phyloP scores from a whole-genome alignment of 2,797 vertebrate species.

The Halcyon smyrnensis region DNA sequence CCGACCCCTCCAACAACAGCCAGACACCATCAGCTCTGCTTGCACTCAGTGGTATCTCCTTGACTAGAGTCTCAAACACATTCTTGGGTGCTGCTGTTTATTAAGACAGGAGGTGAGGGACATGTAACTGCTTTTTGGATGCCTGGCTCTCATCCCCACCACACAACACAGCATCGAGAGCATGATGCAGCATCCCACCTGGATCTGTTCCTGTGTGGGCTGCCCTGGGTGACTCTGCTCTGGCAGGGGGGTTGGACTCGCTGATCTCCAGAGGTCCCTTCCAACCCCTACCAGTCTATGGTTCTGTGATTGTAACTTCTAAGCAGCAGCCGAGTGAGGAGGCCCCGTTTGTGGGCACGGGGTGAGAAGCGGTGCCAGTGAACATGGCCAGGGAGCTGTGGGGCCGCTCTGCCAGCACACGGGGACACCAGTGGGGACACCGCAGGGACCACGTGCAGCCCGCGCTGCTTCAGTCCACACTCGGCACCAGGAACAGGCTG shows the following conservation, averaged over 20 bases:
- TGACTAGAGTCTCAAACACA: not conserved
- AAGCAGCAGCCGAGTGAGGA: not conserved
- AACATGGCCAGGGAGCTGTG: accelerated
- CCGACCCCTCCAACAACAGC: not conserved
- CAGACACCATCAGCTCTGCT: not conserved
- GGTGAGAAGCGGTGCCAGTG: not conserved
- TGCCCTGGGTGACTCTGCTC: too few species aligned
- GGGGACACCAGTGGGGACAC: accelerated
- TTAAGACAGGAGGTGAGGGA: not conserved
- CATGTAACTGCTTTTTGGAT: not conserved
- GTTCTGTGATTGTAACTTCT: not conserved
- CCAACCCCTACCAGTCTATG: too few species aligned
- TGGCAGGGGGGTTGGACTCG: too few species aligned
- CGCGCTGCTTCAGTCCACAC: accelerated
- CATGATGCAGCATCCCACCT: not conserved
- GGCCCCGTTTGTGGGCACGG: accelerated
- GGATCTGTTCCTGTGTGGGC: too few species aligned
- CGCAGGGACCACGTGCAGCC: accelerated
- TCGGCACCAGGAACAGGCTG: not conserved
- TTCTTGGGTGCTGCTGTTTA: not conserved
- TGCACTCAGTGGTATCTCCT: not conserved
- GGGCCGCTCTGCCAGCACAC: accelerated
- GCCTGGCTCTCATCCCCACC: not conserved
- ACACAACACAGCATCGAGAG: accelerated
- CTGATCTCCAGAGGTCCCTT: too few species aligned